These are phyloP conservation scores for Eucriotettix oculatus DNA, from an alignment of 2,888 invertebrate genomes.

Conservation along the genomic window DNA sequence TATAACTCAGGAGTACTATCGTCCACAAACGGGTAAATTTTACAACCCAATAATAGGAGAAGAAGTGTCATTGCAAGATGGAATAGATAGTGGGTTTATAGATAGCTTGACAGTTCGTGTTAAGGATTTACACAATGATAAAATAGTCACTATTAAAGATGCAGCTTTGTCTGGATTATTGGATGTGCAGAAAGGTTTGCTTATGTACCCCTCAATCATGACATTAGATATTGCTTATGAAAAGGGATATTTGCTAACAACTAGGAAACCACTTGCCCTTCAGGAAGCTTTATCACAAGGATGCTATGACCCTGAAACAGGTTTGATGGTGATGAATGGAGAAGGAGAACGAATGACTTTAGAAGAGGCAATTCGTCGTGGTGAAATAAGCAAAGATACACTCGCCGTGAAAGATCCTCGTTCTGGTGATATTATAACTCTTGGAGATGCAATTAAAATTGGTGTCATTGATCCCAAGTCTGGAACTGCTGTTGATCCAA, in stretches of 20 bases:
- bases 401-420: slow-evolving; percentile 65
- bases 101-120: slow-evolving; percentile 55
- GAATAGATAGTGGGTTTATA: slow-evolving; percentile 51
- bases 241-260: slow-evolving; percentile 64
- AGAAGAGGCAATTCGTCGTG: slow-evolving; percentile 54
- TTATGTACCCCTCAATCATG: slow-evolving; percentile 47
- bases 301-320: slow-evolving; percentile 57
- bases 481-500: slow-evolving; percentile 64
- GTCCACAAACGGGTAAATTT: slow-evolving; percentile 52
- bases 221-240: slow-evolving; percentile 63
- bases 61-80: slow-evolving; percentile 55
- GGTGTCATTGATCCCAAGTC: slow-evolving; percentile 63
- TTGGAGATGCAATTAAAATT: slow-evolving; percentile 59
- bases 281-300: slow-evolving; percentile 70
- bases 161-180: slow-evolving; percentile 53
- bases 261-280: slow-evolving; percentile 62
- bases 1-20: slow-evolving; percentile 60
- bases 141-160: slow-evolving; percentile 46
- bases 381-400: slow-evolving; percentile 59
- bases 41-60: slow-evolving; percentile 61
- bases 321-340: slow-evolving; percentile 48
- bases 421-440: slow-evolving; percentile 60
- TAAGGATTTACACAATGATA: slow-evolving; percentile 51
- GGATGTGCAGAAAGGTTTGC: slow-evolving; percentile 49
- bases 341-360: slow-evolving; percentile 46